Evolutionary conservation across 1,140 invertebrate genomes (phyloP).

Genomic region (Pristionchus pacificus): DNA sequence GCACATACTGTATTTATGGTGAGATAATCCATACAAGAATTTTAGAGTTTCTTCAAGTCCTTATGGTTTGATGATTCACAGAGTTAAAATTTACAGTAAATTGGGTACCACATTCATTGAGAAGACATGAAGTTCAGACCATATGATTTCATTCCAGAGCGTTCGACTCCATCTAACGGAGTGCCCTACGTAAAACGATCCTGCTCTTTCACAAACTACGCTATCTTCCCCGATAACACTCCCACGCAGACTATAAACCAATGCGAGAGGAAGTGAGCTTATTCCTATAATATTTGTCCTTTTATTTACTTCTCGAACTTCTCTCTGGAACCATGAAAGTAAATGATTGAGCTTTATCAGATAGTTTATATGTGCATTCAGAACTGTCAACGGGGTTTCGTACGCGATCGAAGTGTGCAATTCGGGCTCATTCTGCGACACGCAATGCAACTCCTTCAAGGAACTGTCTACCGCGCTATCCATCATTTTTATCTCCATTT

Average conservation of each 20-base stretch:
- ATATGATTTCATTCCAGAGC: background rate
- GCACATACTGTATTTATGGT: background rate
- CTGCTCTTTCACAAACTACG: background rate
- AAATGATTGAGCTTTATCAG: no score
- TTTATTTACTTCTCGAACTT: no score
- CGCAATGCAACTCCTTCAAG: no score
- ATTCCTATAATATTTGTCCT: background rate
- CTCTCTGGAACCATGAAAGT: no score
- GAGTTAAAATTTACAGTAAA: no score
- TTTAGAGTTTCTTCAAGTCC: background rate
- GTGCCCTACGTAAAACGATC: background rate
- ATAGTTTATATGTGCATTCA: no score
- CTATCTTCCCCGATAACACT: background rate
- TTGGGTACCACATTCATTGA: no score
- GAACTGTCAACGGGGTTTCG: background rate
- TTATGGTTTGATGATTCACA: background rate
- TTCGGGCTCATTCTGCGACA: no score
- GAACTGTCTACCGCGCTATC: no score
- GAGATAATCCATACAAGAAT: no score
- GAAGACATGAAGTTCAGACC: no score
- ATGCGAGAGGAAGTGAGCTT: background rate
- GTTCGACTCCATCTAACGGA: background rate
- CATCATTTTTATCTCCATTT: no score
- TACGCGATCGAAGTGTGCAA: background rate
- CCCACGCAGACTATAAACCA: background rate